Percentiles rank a stretch among this genome's conserved stretches.
Evolutionary conservation across 2,113 vertebrate genomes (phyloP).

Genomic region (Periophthalmus modestus): DNA sequence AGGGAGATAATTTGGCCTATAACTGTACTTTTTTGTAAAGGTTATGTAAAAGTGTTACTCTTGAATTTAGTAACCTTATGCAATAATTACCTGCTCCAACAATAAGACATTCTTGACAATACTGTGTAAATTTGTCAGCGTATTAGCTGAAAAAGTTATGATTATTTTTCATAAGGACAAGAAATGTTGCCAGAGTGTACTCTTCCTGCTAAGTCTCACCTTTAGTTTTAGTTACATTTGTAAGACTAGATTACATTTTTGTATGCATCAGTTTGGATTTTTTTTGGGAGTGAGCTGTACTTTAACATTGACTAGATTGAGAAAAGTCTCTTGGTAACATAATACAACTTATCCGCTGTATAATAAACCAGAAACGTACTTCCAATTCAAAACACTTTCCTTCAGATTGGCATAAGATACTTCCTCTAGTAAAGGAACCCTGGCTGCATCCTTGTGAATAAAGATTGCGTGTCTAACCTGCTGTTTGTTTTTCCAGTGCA

Average conservation of each 20-base stretch:
- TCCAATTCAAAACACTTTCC: neutral
- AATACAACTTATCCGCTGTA: neutral
- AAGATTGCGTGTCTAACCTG: neutral
- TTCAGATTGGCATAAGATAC: neutral
- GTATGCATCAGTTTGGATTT: too few species aligned
- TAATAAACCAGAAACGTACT: neutral
- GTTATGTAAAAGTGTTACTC: neutral
- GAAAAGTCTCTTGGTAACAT: too few species aligned
- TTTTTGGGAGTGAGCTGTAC: too few species aligned
- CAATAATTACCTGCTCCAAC: neutral
- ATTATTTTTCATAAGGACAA: neutral
- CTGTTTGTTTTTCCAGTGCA: constrained; percentile 68
- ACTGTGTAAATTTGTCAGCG: neutral
- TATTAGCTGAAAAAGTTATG: neutral
- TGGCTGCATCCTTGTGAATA: neutral
- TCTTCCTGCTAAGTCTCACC: too few species aligned
- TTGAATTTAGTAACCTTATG: neutral
- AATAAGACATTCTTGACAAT: neutral
- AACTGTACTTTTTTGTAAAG: neutral
- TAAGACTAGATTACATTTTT: too few species aligned
- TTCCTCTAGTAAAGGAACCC: neutral
- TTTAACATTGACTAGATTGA: too few species aligned
- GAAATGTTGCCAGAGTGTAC: too few species aligned
- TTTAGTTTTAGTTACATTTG: too few species aligned
- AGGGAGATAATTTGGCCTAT: neutral